phyloP scores from a whole-genome alignment of 2,113 vertebrate genomes.

The Leucopsar rothschildi region DNA sequence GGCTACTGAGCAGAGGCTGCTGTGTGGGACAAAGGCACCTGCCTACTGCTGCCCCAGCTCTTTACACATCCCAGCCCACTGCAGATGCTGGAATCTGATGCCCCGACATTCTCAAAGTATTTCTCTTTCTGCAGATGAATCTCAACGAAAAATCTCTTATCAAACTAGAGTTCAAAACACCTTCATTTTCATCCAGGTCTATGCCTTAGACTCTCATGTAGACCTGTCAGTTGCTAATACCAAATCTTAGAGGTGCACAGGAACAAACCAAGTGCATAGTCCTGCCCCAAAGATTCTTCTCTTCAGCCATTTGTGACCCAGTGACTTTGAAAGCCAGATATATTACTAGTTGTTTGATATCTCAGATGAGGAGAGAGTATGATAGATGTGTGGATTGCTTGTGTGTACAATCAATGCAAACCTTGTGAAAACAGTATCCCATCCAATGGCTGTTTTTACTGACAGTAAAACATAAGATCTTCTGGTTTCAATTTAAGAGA shows the following conservation, averaged over 20 bases:
- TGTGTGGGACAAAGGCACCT: rapidly evolving
- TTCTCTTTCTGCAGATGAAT: not conserved
- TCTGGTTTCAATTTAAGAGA: not conserved
- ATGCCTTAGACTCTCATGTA: not conserved
- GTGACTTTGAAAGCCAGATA: not conserved
- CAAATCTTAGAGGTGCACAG: not conserved
- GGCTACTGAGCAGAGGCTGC: not conserved
- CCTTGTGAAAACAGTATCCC: not conserved
- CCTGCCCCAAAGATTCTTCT: not conserved
- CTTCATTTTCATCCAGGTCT: not conserved
- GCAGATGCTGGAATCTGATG: not conserved
- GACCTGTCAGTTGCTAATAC: not conserved
- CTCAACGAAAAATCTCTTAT: not conserved
- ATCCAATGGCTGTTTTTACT: not conserved
- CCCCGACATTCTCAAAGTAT: rapidly evolving
- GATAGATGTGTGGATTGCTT: not conserved
- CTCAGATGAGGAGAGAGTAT: not conserved
- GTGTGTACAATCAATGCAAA: not conserved
- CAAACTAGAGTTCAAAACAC: not conserved
- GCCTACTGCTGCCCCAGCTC: rapidly evolving
- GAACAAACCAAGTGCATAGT: not conserved
- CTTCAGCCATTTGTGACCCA: not conserved
- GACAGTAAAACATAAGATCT: not conserved
- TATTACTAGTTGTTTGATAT: not conserved
- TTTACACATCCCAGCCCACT: rapidly evolving